Evolutionary conservation across 2,888 invertebrate species (phyloP).

Genomic region (Euplagia quadripunctaria): DNA sequence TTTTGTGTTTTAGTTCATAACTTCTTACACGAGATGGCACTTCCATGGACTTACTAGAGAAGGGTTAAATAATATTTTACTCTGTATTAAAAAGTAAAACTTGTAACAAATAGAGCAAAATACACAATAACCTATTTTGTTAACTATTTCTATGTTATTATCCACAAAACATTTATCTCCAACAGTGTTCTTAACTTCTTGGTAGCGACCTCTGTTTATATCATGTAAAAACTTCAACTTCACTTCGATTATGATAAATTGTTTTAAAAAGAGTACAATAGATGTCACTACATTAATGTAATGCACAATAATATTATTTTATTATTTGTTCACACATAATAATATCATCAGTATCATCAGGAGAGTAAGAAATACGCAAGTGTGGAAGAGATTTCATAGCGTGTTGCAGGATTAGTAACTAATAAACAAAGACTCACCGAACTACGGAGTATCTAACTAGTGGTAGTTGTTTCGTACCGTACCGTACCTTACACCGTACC

Average conservation of each 20-base stretch:
- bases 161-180: not conserved
- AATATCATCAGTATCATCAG: too few relatives aligned
- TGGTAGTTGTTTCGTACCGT: too few relatives aligned
- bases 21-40: not conserved
- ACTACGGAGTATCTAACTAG: too few relatives aligned
- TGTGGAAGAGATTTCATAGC: too few relatives aligned
- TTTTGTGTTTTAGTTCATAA: not conserved
- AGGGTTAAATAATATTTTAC: not conserved
- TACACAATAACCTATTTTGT: not conserved
- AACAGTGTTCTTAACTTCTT: too few relatives aligned
- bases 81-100: not conserved
- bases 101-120: not conserved
- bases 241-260: not conserved
- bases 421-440: too few relatives aligned
- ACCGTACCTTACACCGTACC: too few relatives aligned
- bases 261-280: not conserved
- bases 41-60: not conserved
- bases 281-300: not conserved
- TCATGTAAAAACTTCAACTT: not conserved
- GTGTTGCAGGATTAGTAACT: too few relatives aligned
- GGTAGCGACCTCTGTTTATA: not conserved
- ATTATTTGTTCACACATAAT: too few relatives aligned
- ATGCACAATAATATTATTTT: too few relatives aligned
- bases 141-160: not conserved
- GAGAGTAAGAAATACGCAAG: too few relatives aligned